Evolutionary conservation across 2,113 vertebrate genomes (phyloP).

Genomic region (Steatornis caripensis): DNA sequence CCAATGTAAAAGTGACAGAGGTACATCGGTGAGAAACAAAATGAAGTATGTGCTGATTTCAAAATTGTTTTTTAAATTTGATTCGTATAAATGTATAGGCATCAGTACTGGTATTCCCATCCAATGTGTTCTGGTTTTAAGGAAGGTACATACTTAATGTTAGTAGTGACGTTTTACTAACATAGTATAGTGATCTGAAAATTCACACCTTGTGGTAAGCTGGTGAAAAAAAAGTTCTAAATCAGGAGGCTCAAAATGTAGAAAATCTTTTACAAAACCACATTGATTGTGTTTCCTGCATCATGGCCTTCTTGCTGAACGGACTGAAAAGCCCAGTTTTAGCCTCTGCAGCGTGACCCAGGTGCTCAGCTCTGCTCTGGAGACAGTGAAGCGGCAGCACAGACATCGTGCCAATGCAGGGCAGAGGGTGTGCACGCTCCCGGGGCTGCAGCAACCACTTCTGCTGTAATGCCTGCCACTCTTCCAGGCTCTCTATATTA

Average conservation of each 20-base stretch:
- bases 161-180: background rate
- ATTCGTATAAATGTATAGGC: background rate
- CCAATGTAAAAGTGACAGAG: background rate
- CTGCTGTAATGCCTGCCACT: background rate
- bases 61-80: background rate
- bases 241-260: background rate
- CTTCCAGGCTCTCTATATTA: background rate
- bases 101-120: background rate
- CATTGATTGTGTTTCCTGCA: background rate
- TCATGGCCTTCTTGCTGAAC: background rate
- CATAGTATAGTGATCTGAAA: background rate
- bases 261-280: background rate
- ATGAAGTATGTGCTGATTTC: background rate
- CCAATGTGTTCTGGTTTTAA: background rate
- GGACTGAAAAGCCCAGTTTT: background rate
- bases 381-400: background rate
- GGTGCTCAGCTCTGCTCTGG: background rate
- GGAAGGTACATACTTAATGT: background rate
- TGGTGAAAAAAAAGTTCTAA: background rate
- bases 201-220: background rate
- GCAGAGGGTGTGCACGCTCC: background rate
- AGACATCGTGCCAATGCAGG: fast-evolving
- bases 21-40: background rate
- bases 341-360: fast-evolving
- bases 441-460: background rate